Evolutionary conservation across 2,888 invertebrate genomes (phyloP).

Genomic region (Cabera pusaria): DNA sequence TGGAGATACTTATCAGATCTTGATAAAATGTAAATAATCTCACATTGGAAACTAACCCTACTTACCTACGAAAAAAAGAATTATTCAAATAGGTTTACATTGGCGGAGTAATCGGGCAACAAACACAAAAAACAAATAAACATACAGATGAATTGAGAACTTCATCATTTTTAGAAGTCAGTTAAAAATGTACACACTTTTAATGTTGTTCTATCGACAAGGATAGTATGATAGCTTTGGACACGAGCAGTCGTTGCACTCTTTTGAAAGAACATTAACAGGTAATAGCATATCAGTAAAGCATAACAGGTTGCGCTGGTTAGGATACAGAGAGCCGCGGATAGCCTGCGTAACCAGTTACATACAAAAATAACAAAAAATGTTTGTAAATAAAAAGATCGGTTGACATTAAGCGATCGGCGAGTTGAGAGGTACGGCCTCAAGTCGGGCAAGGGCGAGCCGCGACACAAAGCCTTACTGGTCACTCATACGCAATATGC

Average conservation of each 20-base stretch:
- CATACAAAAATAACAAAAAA: slow-evolving; percentile 18
- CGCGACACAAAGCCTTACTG: slow-evolving; percentile 39
- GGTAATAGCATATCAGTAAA: slow-evolving; percentile 6
- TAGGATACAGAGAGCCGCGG: slow-evolving; percentile 6
- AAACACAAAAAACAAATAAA: too few relatives aligned
- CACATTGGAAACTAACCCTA: too few relatives aligned
- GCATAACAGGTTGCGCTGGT: slow-evolving; percentile 13
- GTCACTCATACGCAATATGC: slow-evolving; percentile 35
- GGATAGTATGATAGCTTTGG: too few relatives aligned
- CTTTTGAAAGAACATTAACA: slow-evolving; percentile 1
- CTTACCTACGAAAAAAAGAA: too few relatives aligned
- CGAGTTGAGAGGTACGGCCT: slow-evolving; percentile 62
- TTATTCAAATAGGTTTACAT: too few relatives aligned
- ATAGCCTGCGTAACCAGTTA: slow-evolving; percentile 15
- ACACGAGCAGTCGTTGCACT: background rate
- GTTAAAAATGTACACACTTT: too few relatives aligned
- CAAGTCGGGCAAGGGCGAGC: slow-evolving; percentile 61
- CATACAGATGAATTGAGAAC: too few relatives aligned
- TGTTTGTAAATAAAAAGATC: slow-evolving; percentile 46
- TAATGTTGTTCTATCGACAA: too few relatives aligned
- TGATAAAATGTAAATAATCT: too few relatives aligned
- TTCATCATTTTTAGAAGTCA: too few relatives aligned
- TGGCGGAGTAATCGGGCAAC: too few relatives aligned
- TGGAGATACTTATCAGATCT: too few relatives aligned
- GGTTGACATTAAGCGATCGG: slow-evolving; percentile 60